Evolutionary conservation across 2,888 invertebrate genomes (phyloP), one percentile per base, ranked within the genome.

Genomic region (Chrysodeixis includens): DNA sequence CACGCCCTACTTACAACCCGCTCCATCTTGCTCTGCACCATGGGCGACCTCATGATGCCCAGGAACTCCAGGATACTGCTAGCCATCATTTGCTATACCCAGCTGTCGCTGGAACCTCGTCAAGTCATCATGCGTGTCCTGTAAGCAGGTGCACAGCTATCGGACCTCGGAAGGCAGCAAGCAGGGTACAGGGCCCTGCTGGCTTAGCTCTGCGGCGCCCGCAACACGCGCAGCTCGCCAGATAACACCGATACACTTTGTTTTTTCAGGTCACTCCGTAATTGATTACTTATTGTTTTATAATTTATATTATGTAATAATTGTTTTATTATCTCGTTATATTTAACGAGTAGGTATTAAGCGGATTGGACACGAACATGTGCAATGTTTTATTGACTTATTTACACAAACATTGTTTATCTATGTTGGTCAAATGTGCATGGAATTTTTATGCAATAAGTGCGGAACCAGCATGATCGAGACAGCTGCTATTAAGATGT

Each of bases 201-300:
- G 58, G 12, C 30, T 35, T 40, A 51, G 51, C 62, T 53, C 12
- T 14, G 52, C 26, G 20, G 1, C 22, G 51, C 18, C 14, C 18
- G 26, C 22, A 61, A 49, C 66, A 71, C 58, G 72, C 32, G 76
- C 44, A 16, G 1, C n/a, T 3, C 35, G 35, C 35, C n/a, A 22
- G 30, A 66, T 65, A 64, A 55, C 44, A 56, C 40, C 44, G 58
- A 26, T 54, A 54, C 59, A 14, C 35, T 26, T 14, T 46, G 53
- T 53, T 56, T 65, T 62, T 73, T 71, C 52, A 71, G 76, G 73
- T 76, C 72, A 76, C 30, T 44, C 44, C 20, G 30, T 55, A 66
- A 71, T 58, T 46, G 8, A 59, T 61, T 61, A 57, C 26, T 61
- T 70, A 49, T 70, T 53, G 64, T 60, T 62, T 52, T 53, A 40